Conservation (phyloP, 92 coral and sea anemone genomes). For the Phenganax subtilis region DNA sequence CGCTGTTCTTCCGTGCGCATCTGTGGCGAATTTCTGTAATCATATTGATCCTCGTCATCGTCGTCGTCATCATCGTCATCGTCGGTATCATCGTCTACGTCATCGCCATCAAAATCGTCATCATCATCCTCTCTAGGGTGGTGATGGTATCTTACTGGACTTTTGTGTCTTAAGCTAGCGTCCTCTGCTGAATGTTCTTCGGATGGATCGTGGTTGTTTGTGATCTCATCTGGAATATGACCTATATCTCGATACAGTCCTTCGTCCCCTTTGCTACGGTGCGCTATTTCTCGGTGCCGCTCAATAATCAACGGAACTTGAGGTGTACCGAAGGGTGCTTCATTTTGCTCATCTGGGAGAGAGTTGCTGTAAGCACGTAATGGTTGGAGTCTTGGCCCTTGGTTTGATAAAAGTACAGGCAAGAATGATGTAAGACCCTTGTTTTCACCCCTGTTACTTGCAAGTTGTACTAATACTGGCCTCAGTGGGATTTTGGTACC, state of each 20-base stretch:
- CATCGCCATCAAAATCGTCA: not conserved
- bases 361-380: not conserved
- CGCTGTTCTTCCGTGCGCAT: slow-evolving; percentile 21
- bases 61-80: not conserved
- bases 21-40: not conserved
- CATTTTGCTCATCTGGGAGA: not conserved
- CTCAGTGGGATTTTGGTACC: not conserved
- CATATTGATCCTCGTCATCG: not conserved
- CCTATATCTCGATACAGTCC: slow-evolving; percentile 35
- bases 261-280: slow-evolving; percentile 18
- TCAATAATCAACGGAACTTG: not conserved
- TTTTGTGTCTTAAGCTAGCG: slow-evolving; percentile 26
- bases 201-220: not conserved
- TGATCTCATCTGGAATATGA: slow-evolving; percentile 33
- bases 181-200: not conserved
- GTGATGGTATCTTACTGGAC: slow-evolving; percentile 8
- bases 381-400: not conserved
- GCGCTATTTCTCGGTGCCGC: slow-evolving; percentile 15
- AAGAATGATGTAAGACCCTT: not conserved
- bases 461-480: not conserved
- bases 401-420: slow-evolving; percentile 2
- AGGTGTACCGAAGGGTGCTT: not conserved
- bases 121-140: not conserved
- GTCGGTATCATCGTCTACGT: slow-evolving; percentile 6
- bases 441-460: slow-evolving; percentile 6